Conservation (phyloP, 2,888 invertebrate genomes). For the Athetis lepigone region DNA sequence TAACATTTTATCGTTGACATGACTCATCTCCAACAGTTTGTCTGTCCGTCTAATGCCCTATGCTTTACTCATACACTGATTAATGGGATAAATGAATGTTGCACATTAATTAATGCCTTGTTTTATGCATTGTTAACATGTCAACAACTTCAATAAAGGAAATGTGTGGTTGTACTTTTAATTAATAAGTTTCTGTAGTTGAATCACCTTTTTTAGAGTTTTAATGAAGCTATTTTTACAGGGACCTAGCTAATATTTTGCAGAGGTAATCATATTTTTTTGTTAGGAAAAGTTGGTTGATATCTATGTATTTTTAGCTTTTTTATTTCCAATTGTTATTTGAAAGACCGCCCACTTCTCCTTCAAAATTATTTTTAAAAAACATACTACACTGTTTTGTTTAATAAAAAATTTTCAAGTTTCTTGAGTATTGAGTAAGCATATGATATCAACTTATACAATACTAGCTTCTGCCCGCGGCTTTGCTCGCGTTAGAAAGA, state of each 20-base stretch:
- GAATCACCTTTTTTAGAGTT: constrained; percentile 3
- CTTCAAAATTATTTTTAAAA: too few relatives aligned
- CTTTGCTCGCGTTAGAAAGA: too few relatives aligned
- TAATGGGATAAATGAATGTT: constrained; percentile 39
- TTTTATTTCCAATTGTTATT: too few relatives aligned
- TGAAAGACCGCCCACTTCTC: too few relatives aligned
- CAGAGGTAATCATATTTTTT: background rate
- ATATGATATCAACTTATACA: too few relatives aligned
- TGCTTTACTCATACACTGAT: constrained; percentile 22
- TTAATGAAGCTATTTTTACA: background rate
- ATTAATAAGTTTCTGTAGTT: constrained; percentile 7
- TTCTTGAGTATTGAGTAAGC: too few relatives aligned
- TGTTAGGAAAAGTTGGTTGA: background rate
- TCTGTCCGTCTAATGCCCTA: constrained; percentile 8
- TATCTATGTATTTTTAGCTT: too few relatives aligned
- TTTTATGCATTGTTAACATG: constrained; percentile 18
- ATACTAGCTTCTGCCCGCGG: too few relatives aligned
- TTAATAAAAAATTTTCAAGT: too few relatives aligned
- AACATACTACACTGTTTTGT: too few relatives aligned
- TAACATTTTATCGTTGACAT: constrained; percentile 31
- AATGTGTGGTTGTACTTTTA: constrained; percentile 16
- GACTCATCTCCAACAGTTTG: constrained; percentile 21
- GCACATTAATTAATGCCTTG: constrained; percentile 10
- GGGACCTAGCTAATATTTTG: background rate
- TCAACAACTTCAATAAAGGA: constrained; percentile 8